phyloP scores from a whole-genome alignment of 2,113 vertebrate species.

The Bubo scandiacus region DNA sequence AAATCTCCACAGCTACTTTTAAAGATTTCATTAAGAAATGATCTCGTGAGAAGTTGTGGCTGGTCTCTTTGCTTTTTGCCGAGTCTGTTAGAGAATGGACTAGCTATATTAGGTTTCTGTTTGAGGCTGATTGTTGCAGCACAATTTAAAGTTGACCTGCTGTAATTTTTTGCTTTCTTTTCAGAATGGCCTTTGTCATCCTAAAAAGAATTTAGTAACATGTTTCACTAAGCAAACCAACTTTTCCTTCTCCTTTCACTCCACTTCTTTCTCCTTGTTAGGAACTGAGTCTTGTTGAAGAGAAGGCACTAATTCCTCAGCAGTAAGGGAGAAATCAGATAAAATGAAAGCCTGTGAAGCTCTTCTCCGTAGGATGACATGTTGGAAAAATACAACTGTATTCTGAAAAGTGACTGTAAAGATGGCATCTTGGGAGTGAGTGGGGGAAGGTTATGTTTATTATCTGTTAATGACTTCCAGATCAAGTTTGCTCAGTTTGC shows the following conservation, averaged over 20 bases:
- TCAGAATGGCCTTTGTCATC: not conserved
- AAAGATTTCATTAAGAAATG: not conserved
- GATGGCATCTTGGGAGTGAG: conserved; percentile 55
- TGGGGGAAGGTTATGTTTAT: conserved; percentile 64
- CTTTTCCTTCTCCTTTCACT: not conserved
- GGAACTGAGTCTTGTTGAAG: not conserved
- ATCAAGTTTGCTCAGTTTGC: conserved; percentile 49
- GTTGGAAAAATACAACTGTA: conserved; percentile 35
- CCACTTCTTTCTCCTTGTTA: not conserved
- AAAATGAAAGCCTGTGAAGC: not conserved
- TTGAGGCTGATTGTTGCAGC: not conserved
- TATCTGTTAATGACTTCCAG: conserved; percentile 71
- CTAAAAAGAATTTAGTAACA: not conserved
- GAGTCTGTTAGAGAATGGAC: fast-evolving
- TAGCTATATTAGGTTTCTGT: not conserved
- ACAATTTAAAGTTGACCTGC: not conserved
- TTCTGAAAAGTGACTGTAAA: conserved; percentile 54
- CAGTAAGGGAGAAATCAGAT: not conserved
- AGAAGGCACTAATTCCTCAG: not conserved
- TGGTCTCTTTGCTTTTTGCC: not conserved
- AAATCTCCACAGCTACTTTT: not conserved
- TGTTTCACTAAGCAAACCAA: not conserved
- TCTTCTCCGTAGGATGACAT: conserved; percentile 30
- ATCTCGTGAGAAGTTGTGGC: not conserved
- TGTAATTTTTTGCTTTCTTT: not conserved